Percentiles rank a stretch among this genome's conserved stretches.
Evolutionary conservation across 2,888 invertebrate species (phyloP).

Genomic region (Caenorhabditis virilis): DNA sequence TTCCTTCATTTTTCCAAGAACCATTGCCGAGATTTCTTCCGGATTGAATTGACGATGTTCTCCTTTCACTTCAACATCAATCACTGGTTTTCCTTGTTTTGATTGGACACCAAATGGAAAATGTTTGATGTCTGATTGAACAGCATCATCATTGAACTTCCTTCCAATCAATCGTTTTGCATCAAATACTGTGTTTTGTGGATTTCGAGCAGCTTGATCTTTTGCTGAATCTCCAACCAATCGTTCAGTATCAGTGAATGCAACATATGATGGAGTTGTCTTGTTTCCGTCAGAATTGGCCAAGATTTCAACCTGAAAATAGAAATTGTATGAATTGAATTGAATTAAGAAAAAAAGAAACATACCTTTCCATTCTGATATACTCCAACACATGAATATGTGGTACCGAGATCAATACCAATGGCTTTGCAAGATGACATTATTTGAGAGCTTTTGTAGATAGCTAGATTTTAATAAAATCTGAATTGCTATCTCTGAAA

Average conservation of each 20-base stretch:
- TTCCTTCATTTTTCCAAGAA: too few species aligned
- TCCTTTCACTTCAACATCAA: conserved; percentile 82
- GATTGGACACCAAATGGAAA: conserved; percentile 66
- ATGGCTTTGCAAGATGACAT: conserved; percentile 54
- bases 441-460: neutral
- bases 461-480: too few species aligned
- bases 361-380: conserved; percentile 49
- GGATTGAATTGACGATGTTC: conserved; percentile 76
- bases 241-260: conserved; percentile 72
- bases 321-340: neutral
- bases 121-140: conserved; percentile 68
- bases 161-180: conserved; percentile 72
- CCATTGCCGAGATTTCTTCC: conserved; percentile 68
- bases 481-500: too few species aligned
- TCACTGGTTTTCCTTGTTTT: conserved; percentile 49
- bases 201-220: conserved; percentile 73
- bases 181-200: too few species aligned
- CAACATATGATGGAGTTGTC: conserved; percentile 77
- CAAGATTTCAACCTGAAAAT: conserved; percentile 70
- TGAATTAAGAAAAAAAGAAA: neutral
- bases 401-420: too few species aligned
- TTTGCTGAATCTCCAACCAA: conserved; percentile 72
- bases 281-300: conserved; percentile 76
- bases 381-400: too few species aligned
- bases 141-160: conserved; percentile 70